phyloP scores from a whole-genome alignment of 1,140 invertebrate species.

The Apocrypta bakeri region DNA sequence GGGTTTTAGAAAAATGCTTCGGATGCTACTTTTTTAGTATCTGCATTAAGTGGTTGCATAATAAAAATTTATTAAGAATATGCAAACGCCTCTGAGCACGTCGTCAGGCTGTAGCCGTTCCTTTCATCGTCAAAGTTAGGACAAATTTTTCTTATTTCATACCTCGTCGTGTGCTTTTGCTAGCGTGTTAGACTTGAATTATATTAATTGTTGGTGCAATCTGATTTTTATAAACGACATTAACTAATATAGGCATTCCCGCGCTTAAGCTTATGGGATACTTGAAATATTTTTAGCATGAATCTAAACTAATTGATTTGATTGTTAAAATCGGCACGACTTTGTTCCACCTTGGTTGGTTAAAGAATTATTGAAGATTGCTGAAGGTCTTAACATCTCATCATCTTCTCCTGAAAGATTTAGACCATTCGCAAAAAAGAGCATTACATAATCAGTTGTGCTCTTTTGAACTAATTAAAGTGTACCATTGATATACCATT shows the following conservation, averaged over 20 bases:
- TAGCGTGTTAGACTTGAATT: neutral
- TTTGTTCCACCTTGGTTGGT: too few species aligned
- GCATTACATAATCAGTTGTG: too few species aligned
- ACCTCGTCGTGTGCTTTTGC: neutral
- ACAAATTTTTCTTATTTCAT: constrained; percentile 35
- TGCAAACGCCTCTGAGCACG: constrained; percentile 17
- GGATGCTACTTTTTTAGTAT: constrained; percentile 67
- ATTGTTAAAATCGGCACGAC: too few species aligned
- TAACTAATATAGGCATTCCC: too few species aligned
- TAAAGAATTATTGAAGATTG: too few species aligned
- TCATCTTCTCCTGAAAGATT: too few species aligned
- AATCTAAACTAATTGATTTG: too few species aligned
- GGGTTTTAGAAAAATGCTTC: constrained; percentile 67
- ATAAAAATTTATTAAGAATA: constrained; percentile 64
- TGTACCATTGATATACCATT: neutral
- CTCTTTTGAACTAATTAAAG: neutral
- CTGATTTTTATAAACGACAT: too few species aligned
- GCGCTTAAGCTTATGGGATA: too few species aligned
- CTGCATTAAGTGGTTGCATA: constrained; percentile 66
- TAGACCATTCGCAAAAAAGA: too few species aligned
- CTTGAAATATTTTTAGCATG: too few species aligned
- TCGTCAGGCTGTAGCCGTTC: constrained; percentile 5
- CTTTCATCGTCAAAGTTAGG: constrained; percentile 41
- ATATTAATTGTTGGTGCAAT: neutral
- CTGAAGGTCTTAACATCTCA: too few species aligned